These are phyloP conservation scores for Hystrix cristata DNA, from an alignment of 2,113 vertebrate species.

Conservation along the genomic window DNA sequence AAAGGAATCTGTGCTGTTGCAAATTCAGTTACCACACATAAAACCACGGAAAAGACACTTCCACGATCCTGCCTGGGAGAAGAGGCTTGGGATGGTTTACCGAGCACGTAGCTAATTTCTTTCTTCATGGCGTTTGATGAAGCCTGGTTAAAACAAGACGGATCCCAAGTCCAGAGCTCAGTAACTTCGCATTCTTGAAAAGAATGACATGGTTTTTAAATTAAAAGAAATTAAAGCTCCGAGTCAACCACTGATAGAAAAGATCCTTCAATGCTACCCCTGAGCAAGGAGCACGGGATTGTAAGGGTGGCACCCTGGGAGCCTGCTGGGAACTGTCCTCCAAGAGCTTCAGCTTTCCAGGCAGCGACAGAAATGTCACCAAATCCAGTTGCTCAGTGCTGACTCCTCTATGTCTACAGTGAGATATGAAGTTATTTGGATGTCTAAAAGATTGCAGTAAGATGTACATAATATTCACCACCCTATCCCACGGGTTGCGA, in stretches of 20 bases:
- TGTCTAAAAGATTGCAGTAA: neutral
- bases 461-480: neutral
- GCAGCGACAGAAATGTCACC: neutral
- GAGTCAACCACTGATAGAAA: neutral
- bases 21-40: neutral
- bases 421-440: neutral
- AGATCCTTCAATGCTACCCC: neutral
- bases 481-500: fast-evolving
- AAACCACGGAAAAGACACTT: neutral
- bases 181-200: neutral
- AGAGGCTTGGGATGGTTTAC: neutral
- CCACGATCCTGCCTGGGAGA: neutral
- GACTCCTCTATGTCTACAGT: neutral
- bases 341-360: neutral
- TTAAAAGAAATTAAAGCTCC: neutral
- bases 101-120: neutral
- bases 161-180: neutral
- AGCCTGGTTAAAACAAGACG: neutral
- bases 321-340: fast-evolving
- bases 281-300: fast-evolving
- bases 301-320: fast-evolving
- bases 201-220: neutral
- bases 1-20: neutral
- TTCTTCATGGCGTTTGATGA: neutral
- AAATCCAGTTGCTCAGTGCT: neutral